Percentiles rank a stretch among this genome's conserved stretches.
These are phyloP conservation scores for Echinarachnius parma DNA, from an alignment of 53 echinoderm and acorn worm genomes.

Conservation along the genomic window DNA sequence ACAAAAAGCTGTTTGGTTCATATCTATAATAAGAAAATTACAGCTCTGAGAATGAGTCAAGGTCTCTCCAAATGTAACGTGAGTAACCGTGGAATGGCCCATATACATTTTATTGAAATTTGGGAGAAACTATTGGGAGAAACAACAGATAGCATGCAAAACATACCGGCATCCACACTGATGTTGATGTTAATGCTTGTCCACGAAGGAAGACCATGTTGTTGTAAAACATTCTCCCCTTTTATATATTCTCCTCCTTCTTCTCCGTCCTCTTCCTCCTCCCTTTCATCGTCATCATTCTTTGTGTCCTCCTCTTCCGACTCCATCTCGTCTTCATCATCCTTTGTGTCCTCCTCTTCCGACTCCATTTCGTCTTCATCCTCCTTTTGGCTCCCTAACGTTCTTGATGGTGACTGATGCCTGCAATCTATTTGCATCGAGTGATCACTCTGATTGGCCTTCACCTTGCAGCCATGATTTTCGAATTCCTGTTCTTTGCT, in stretches of 20 bases:
- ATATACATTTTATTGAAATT: not conserved
- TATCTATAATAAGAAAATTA: too few relatives aligned
- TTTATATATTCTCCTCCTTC: constrained; percentile 16
- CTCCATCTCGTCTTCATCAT: constrained; percentile 7
- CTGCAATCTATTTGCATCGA: too few relatives aligned
- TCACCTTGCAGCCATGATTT: too few relatives aligned
- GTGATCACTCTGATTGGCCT: too few relatives aligned
- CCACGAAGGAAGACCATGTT: constrained; percentile 73
- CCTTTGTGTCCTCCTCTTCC: not conserved
- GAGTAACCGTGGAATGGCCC: too few relatives aligned
- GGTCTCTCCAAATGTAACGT: too few relatives aligned
- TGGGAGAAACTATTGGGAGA: not conserved
- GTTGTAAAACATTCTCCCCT: constrained; percentile 40
- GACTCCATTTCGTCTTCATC: not conserved
- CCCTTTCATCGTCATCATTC: not conserved
- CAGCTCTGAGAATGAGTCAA: too few relatives aligned
- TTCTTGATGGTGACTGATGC: too few relatives aligned
- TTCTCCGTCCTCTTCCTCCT: not conserved
- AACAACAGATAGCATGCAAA: not conserved
- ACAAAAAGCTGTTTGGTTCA: too few relatives aligned
- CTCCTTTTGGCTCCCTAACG: not conserved
- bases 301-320: too few relatives aligned
- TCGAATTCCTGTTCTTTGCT: not conserved
- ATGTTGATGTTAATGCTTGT: constrained; percentile 67
- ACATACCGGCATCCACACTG: constrained; percentile 63